Conservation (phyloP, 2,888 invertebrate species). For the Silvanus unidentatus region DNA sequence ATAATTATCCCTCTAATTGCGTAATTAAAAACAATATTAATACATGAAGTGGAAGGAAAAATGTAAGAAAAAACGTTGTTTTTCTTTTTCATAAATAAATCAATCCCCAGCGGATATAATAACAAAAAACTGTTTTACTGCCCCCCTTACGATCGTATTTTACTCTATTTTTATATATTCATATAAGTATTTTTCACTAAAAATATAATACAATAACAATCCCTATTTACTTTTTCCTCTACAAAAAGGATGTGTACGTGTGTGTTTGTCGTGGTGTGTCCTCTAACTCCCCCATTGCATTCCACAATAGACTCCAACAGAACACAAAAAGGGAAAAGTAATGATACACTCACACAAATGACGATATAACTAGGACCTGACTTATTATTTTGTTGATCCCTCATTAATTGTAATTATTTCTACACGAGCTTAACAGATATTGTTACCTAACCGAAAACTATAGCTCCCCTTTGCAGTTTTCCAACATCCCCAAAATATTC, state of each 20-base stretch:
- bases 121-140: slow-evolving; percentile 19
- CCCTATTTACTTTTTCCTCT: slow-evolving; percentile 15
- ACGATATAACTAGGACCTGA: slow-evolving; percentile 36
- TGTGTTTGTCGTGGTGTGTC: neutral
- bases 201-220: slow-evolving; percentile 29
- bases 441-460: slow-evolving; percentile 6
- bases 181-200: slow-evolving; percentile 25
- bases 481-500: slow-evolving; percentile 13
- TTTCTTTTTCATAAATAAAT: slow-evolving; percentile 22
- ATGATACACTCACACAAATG: slow-evolving; percentile 38
- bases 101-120: slow-evolving; percentile 27
- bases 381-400: slow-evolving; percentile 30
- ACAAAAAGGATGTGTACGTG: too few relatives aligned
- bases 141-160: slow-evolving; percentile 28
- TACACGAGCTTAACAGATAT: slow-evolving; percentile 6
- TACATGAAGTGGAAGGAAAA: neutral
- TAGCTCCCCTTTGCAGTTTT: slow-evolving; percentile 12
- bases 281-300: slow-evolving; percentile 19
- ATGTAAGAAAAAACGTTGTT: slow-evolving; percentile 29
- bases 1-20: slow-evolving; percentile 35
- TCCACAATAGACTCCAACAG: slow-evolving; percentile 3
- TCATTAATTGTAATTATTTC: slow-evolving; percentile 39
- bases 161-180: slow-evolving; percentile 32
- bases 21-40: slow-evolving; percentile 31
- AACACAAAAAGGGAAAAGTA: slow-evolving; percentile 26